Conservation (phyloP, 2,113 vertebrate genomes). For the Lagopus leucura region DNA sequence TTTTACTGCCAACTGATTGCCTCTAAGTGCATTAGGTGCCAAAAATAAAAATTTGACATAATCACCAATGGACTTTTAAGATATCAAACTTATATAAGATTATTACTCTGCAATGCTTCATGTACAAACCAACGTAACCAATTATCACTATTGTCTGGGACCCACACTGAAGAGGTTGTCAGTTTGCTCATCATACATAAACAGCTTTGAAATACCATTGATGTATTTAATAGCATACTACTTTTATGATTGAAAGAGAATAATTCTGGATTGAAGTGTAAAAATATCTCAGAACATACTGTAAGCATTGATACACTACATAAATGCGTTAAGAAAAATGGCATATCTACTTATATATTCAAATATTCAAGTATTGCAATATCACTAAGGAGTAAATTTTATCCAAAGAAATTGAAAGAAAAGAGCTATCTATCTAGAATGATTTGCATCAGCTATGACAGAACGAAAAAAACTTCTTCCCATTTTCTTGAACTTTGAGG, state of each 20-base stretch:
- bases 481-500: not conserved
- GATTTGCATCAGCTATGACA: not conserved
- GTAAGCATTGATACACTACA: not conserved
- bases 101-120: not conserved
- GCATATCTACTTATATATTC: rapidly evolving
- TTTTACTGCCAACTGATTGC: not conserved
- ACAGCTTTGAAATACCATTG: not conserved
- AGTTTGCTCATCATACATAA: not conserved
- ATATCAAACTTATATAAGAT: not conserved
- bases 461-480: not conserved
- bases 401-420: not conserved
- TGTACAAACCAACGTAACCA: not conserved
- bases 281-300: not conserved
- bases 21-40: not conserved
- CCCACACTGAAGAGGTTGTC: not conserved
- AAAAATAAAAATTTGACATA: not conserved
- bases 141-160: not conserved
- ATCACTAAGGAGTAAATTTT: not conserved
- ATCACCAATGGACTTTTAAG: not conserved
- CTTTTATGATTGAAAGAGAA: not conserved
- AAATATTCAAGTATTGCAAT: not conserved
- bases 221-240: not conserved
- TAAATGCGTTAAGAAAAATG: not conserved
- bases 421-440: not conserved
- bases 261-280: not conserved